Conservation (phyloP, 1,140 invertebrate species). For the Drosophila biarmipes region DNA sequence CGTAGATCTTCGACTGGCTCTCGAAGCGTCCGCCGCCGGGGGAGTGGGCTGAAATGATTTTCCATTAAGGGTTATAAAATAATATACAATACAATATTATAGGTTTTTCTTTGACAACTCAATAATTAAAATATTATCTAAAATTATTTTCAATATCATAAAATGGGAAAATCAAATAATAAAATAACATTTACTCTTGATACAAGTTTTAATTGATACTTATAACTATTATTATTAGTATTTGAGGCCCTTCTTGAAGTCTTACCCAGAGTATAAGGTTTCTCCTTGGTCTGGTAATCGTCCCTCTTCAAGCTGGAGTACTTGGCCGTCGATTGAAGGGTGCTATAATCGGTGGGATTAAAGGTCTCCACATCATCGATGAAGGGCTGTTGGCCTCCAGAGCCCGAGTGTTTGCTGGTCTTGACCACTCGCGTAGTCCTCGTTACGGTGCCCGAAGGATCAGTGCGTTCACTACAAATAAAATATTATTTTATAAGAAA, state of each 20-base stretch:
- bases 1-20: constrained; percentile 74
- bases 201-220: too few relatives aligned
- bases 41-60: constrained; percentile 49
- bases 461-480: constrained; percentile 64
- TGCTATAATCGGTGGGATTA: constrained; percentile 72
- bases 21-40: constrained; percentile 60
- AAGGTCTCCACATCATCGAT: constrained; percentile 73
- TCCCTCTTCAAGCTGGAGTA: constrained; percentile 73
- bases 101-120: too few relatives aligned
- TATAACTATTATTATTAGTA: too few relatives aligned
- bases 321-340: constrained; percentile 71
- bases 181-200: too few relatives aligned
- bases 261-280: constrained; percentile 62
- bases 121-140: too few relatives aligned
- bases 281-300: constrained; percentile 65
- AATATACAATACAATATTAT: too few relatives aligned
- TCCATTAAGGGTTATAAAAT: not conserved
- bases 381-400: constrained; percentile 58
- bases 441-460: constrained; percentile 72
- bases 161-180: too few relatives aligned
- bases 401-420: constrained; percentile 66
- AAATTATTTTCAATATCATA: too few relatives aligned
- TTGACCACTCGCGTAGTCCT: constrained; percentile 82
- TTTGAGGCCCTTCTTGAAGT: too few relatives aligned
- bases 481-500: not conserved